Evolutionary conservation across 2,888 invertebrate species (phyloP), one percentile per base, ranked within the genome.

Genomic region (Mimachlamys varia): DNA sequence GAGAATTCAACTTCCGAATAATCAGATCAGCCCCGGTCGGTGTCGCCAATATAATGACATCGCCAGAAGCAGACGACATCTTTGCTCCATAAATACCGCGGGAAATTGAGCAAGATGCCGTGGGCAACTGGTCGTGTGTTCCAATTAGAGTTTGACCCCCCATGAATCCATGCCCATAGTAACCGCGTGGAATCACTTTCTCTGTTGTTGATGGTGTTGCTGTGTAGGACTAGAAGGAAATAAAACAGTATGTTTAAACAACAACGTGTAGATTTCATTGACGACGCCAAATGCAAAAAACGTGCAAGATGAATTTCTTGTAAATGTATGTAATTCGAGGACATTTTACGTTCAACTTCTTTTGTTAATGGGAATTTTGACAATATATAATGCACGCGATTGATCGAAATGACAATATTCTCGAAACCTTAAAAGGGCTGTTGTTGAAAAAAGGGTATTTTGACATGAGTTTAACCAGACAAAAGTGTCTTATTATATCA

Each of bases 1-100:
- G 76, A 76, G 76, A 76, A 76, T 76, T 76, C 76, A 27, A 76
- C 76, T 22, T 76, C 17, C 33, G 76, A 76, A 76, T 76, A 76
- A 76, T 76, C 27, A 76, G 76, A 76, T 76, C 76, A 76, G 76
- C 13, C 27, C 10, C 76, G 33, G 76, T 33, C 76, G 76, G 76
- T 76, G 76, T 76, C 76, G 76, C 76, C 76, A 76, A 76, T 27
- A 76, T 76, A 76, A 76, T 76, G 76, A 76, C 76, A 76, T 76
- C 33, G 76, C 76, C 76, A 76, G 76, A 17, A 33, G 76, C 76
- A 76, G 76, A 76, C 76, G 76, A 76, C 76, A 76, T 76, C 27
- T 27, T 33, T 33, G 76, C 76, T 76, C 76, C 76, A 76, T 76
- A 76, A 76, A 76, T 76, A 76, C 76, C 76, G 76, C 76, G 76